These are phyloP conservation scores for Psilanteris sp. DNA, from an alignment of 1,140 invertebrate genomes.

Conservation along the genomic window DNA sequence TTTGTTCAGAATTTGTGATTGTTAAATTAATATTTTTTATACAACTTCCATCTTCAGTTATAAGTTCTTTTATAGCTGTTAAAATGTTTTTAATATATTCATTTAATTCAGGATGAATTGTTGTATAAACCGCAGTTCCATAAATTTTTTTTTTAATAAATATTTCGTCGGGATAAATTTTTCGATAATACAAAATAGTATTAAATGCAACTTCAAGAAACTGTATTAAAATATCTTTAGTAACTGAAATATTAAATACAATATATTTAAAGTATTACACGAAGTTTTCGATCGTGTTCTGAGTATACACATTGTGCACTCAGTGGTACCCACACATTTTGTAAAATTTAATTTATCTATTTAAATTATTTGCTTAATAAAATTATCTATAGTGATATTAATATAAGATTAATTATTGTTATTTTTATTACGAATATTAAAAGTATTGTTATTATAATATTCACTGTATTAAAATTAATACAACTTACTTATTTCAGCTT, in stretches of 20 bases:
- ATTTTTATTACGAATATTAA: too few species aligned
- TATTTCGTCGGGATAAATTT: slow-evolving; percentile 82
- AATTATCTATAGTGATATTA: too few species aligned
- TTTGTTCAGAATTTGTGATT: slow-evolving; percentile 65
- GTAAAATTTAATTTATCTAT: too few species aligned
- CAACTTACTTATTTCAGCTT: slow-evolving; percentile 67
- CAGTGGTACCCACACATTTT: too few species aligned
- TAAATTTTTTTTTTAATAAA: slow-evolving; percentile 83
- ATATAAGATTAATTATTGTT: too few species aligned
- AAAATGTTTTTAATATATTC: slow-evolving; percentile 82
- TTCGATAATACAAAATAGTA: slow-evolving; percentile 80
- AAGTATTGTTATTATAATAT: too few species aligned
- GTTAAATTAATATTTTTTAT: slow-evolving; percentile 79
- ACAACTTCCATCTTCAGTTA: slow-evolving; percentile 74
- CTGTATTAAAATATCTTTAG: slow-evolving; percentile 77
- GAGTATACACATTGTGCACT: too few species aligned
- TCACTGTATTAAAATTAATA: too few species aligned
- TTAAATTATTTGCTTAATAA: too few species aligned
- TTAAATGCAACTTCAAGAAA: slow-evolving; percentile 83
- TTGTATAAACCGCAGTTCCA: slow-evolving; percentile 79
- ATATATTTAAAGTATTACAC: too few species aligned
- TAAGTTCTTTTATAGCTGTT: slow-evolving; percentile 74
- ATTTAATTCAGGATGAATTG: slow-evolving; percentile 82
- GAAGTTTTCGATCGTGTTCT: too few species aligned
- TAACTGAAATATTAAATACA: slow-evolving; percentile 68